Conservation (phyloP, 2,888 invertebrate genomes). For the Cheiracanthium punctorium region DNA sequence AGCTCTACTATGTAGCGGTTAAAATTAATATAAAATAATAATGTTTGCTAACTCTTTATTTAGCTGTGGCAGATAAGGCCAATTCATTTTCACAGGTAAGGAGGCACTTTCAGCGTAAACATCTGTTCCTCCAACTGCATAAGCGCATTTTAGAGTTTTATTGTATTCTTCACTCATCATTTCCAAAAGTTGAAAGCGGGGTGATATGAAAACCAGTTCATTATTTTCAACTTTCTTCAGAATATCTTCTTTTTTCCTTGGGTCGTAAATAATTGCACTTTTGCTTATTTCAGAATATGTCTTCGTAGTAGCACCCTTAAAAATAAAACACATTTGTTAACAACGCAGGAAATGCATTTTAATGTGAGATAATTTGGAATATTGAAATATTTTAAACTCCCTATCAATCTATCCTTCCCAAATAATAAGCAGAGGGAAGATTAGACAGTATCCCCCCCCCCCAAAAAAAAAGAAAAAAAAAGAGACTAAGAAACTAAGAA, state of each 20-base stretch:
- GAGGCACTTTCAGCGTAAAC: slow-evolving; percentile 88
- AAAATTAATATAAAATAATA: too few relatives aligned
- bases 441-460: too few relatives aligned
- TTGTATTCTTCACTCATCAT: slow-evolving; percentile 51
- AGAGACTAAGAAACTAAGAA: too few relatives aligned
- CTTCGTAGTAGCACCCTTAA: slow-evolving; percentile 31
- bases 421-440: too few relatives aligned
- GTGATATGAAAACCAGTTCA: slow-evolving; percentile 55
- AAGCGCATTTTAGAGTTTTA: slow-evolving; percentile 40
- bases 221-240: slow-evolving; percentile 49
- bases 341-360: too few relatives aligned
- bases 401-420: too few relatives aligned
- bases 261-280: slow-evolving; percentile 31
- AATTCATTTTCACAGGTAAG: slow-evolving; percentile 84
- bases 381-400: too few relatives aligned
- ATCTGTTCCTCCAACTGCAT: slow-evolving; percentile 81
- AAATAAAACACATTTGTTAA: too few relatives aligned
- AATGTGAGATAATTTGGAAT: too few relatives aligned
- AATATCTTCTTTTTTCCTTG: slow-evolving; percentile 18
- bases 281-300: slow-evolving; percentile 37
- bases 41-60: slow-evolving; percentile 84
- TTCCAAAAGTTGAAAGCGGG: slow-evolving; percentile 47
- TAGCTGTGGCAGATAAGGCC: slow-evolving; percentile 85
- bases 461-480: too few relatives aligned
- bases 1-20: too few relatives aligned